Base-by-base conservation (phyloP, 2,113 vertebrate genomes). In the Hystrix cristata region DNA sequence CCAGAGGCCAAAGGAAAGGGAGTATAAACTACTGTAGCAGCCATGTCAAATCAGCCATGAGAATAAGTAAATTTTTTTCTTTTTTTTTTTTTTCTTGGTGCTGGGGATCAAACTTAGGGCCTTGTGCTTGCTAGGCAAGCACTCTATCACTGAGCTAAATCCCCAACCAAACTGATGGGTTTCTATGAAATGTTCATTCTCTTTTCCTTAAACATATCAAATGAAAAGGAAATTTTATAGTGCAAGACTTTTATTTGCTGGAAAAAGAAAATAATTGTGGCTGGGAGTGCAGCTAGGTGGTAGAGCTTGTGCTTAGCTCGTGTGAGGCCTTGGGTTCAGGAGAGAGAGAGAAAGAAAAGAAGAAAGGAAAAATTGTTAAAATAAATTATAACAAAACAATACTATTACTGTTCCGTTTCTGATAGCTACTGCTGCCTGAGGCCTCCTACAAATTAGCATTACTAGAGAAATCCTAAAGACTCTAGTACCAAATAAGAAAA, bases 151-250 rank as follows among this genome's bases (percentile, higher is more conserved):
- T 38, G 38, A 38, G 38, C 38, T 38, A 38, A 38, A 38, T 38
- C 38, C 38, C 38, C 38, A 38, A 38, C 38, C 38, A 38, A 14
- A 51, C 43, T 38, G 25, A 84, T 64, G 0, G 38, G 3, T 78
- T 88, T 89, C 55, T 78, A 8, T 64, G 55, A 94, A 92, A 67
- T 16, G 15, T 84, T 94, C 51, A 79, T 84, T 88, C 13, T 74
- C 5, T 89, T 90, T 64, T 76, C 53, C 27, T 91, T 94, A 91
- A 72, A 51, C 55, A 80, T 57, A n/a, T 67, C 67, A 87, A 15
- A 21, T 64, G 34, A 89, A 88, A 92, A 53, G 21, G 82, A 96
- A 78, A 62, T 38, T 51, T 64, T 87, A 3, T 67, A 62, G n/a
- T 71, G 21, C 34, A 88, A 91, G 59, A 71, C 7, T 78, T 81